Percentiles rank a stretch among this genome's conserved stretches.
Evolutionary conservation across 2,113 vertebrate species (phyloP).

Genomic region (Pituophis catenifer): DNA sequence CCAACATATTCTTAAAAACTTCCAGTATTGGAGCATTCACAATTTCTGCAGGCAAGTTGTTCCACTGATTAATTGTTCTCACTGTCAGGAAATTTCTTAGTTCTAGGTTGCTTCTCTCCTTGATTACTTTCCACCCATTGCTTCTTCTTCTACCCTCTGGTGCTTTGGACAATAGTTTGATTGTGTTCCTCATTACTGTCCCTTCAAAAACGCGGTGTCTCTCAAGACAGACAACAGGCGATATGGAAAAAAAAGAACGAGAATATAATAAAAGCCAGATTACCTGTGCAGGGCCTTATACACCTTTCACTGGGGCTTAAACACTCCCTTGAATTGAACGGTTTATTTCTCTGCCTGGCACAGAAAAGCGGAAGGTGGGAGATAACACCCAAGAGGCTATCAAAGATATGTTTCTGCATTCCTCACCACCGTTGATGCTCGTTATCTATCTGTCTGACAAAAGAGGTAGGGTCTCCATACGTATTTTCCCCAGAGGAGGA

Average conservation of each 20-base stretch:
- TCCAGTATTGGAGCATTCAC: too few species aligned
- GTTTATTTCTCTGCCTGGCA: not conserved
- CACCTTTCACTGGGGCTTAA: not conserved
- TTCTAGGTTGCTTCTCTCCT: not conserved
- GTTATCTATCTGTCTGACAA: not conserved
- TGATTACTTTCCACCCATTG: too few species aligned
- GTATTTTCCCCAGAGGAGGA: not conserved
- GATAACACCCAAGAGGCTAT: not conserved
- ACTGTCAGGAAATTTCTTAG: too few species aligned
- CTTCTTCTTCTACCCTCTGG: too few species aligned
- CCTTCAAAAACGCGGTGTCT: rapidly evolving
- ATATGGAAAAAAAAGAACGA: not conserved
- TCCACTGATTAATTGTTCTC: too few species aligned
- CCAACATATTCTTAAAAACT: too few species aligned
- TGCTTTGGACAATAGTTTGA: too few species aligned
- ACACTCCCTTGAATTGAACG: not conserved
- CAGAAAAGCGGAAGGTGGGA: not conserved
- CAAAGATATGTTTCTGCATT: not conserved
- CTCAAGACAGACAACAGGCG: not conserved
- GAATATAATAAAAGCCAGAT: not conserved
- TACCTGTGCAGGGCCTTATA: not conserved
- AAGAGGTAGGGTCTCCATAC: not conserved
- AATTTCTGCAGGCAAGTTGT: too few species aligned
- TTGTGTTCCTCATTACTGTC: not conserved
- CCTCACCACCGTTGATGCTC: too few species aligned